Percentiles rank a stretch among this genome's conserved stretches.
phyloP scores from a whole-genome alignment of 2,113 vertebrate species.

The Odontophorus gujanensis region DNA sequence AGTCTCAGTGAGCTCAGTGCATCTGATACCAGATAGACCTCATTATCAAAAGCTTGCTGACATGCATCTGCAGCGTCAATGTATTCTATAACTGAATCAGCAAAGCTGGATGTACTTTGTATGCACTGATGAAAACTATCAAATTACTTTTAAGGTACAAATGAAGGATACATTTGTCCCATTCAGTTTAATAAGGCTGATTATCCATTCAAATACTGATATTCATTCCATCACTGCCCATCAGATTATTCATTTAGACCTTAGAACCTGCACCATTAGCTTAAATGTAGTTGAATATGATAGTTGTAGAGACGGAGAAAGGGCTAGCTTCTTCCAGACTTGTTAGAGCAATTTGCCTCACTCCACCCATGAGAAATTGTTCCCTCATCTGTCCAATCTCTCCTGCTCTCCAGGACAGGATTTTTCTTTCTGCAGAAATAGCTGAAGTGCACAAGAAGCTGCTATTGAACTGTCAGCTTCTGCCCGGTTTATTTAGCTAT shows the following conservation, averaged over 20 bases:
- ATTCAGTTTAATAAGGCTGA: background rate
- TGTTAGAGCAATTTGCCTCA: background rate
- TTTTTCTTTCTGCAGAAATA: background rate
- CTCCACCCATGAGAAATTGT: background rate
- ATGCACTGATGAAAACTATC: background rate
- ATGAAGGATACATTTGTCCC: background rate
- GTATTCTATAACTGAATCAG: background rate
- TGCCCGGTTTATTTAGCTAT: conserved; percentile 61
- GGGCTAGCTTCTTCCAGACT: background rate
- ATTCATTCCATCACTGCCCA: background rate
- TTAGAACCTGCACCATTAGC: background rate
- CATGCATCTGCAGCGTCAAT: background rate
- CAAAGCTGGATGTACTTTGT: background rate
- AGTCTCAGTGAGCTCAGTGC: background rate
- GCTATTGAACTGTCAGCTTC: conserved; percentile 65
- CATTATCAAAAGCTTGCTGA: background rate
- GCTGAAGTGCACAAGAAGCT: conserved; percentile 22
- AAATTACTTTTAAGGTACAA: background rate
- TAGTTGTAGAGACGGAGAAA: background rate
- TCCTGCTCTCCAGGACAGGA: background rate
- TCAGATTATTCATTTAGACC: background rate
- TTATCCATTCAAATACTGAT: background rate
- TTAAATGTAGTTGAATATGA: background rate
- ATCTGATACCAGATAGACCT: background rate
- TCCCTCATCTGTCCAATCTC: background rate